These are phyloP conservation scores for Frankliniella fusca DNA, from an alignment of 2,888 invertebrate species.

Conservation along the genomic window DNA sequence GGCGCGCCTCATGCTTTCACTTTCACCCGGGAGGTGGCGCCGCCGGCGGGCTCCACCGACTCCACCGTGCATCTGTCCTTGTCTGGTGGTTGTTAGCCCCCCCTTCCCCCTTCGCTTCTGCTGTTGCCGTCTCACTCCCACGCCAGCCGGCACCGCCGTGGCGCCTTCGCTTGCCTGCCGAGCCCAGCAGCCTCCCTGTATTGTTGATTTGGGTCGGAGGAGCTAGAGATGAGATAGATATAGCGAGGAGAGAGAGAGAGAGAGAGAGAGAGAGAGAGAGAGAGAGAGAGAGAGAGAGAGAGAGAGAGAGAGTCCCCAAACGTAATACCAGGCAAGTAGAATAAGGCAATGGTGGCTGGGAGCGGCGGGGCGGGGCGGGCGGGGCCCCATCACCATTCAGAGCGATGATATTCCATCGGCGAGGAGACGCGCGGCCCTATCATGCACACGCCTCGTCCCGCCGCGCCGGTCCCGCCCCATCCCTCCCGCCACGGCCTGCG, in stretches of 20 bases:
- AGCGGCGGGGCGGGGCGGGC: neutral
- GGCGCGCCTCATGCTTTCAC: no score
- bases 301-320: neutral
- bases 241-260: neutral
- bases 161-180: no score
- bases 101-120: no score
- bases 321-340: conserved; percentile 13
- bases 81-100: no score
- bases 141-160: no score
- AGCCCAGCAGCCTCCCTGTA: no score
- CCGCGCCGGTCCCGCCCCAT: neutral
- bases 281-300: neutral
- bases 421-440: neutral
- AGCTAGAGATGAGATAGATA: no score
- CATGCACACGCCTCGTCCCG: neutral
- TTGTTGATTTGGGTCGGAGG: no score
- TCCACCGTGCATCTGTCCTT: no score
- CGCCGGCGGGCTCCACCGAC: no score
- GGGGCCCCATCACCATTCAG: conserved; percentile 4
- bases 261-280: neutral
- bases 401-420: conserved; percentile 16
- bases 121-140: no score
- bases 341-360: neutral
- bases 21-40: no score
- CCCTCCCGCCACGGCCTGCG: neutral